phyloP scores from a whole-genome alignment of 2,113 vertebrate genomes.

The Carassius carassius region DNA sequence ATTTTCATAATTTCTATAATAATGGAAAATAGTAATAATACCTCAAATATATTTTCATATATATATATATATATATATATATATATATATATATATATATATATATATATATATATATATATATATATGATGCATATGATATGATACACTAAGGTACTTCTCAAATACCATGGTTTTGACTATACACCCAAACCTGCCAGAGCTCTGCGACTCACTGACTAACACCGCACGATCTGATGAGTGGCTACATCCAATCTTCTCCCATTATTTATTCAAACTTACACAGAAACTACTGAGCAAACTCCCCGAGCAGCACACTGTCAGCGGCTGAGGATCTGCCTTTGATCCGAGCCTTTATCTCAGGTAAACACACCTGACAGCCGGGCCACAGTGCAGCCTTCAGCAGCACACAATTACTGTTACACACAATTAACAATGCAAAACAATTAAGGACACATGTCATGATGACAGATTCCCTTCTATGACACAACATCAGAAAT shows the following conservation, averaged over 20 bases:
- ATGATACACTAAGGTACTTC: too few relatives aligned
- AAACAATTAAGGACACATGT: slow-evolving; percentile 28
- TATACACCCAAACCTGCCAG: not conserved
- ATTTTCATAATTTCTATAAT: too few relatives aligned
- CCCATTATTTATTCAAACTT: slow-evolving; percentile 24
- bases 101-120: too few relatives aligned
- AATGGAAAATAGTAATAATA: too few relatives aligned
- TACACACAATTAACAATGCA: slow-evolving; percentile 50
- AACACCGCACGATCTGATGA: not conserved
- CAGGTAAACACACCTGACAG: slow-evolving; percentile 37
- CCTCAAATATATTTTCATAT: too few relatives aligned
- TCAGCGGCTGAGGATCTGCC: slow-evolving; percentile 6
- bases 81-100: too few relatives aligned
- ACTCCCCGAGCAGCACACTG: slow-evolving; percentile 15
- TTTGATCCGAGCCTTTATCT: slow-evolving; percentile 43
- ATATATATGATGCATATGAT: too few relatives aligned
- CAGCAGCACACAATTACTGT: not conserved
- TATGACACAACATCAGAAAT: slow-evolving; percentile 6
- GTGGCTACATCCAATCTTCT: not conserved
- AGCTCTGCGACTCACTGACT: not conserved
- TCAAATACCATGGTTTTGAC: not conserved
- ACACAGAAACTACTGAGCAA: not conserved
- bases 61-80: too few relatives aligned
- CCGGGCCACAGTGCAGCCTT: not conserved
- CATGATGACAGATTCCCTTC: slow-evolving; percentile 15